Base-by-base conservation (phyloP, 2,888 invertebrate genomes). In the Dicyrtoma fusca region DNA sequence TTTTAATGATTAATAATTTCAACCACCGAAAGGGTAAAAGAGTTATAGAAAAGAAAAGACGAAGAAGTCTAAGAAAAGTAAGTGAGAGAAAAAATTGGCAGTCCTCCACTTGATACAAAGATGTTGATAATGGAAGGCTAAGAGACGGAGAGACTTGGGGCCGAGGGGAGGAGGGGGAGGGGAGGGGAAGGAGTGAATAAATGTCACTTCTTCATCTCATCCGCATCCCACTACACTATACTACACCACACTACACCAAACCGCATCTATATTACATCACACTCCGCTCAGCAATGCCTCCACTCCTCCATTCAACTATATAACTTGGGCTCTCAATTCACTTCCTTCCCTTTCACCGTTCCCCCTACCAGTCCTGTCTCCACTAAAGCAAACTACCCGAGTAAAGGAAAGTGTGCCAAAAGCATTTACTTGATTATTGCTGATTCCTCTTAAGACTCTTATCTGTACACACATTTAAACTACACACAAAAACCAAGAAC, bases 1-100 rank as follows among this genome's bases (percentile, higher is more conserved):
- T 74, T 65, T 63, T 71, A 74, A 74, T 74, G 72, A 74, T 74
- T 74, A 74, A 74, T 74, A 74, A 74, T 74, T 74, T 66, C 47
- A 61, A 63, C 61, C 53, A 49, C 53, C 13, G n/a, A 51, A 19
- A 66, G n/a, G 26, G 51, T 17, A 55, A 59, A 13, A 42, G 14
- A 53, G 34, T 34, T 34, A 34, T 34, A 34, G 34, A 34, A 34
- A 34, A 34, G 34, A 34, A 34, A n/a, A 23, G 53, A 26, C 17
- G 69, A 64, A 47, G 23, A 8, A 34, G 34, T 34, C 34, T 34
- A 34, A 23, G 23, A 11, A 57, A 23, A 45, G 13, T 2, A 23
- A 57, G 57, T 14, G 21, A 13, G 53, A 66, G 14, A 66, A 49
- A 49, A 47, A 64, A 26, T 61, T 61, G 61, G 61, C 61, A 61